A percentile compares a stretch with the other conserved stretches of the same genome.
These are phyloP conservation scores for Perca schrenkii DNA, from an alignment of 2,113 vertebrate species.

Conservation along the genomic window DNA sequence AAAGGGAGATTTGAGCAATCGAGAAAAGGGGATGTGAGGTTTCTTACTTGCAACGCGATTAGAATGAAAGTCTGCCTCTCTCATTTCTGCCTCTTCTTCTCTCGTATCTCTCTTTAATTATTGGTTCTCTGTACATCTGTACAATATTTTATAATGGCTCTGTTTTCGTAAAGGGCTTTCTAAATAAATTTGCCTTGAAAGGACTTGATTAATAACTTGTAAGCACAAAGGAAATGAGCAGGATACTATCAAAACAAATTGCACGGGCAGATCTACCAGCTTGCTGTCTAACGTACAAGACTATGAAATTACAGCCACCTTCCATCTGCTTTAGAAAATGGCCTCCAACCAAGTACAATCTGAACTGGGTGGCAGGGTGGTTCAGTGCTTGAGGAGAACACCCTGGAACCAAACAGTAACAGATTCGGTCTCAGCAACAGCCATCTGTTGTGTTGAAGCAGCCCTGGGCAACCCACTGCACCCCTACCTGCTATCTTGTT, in stretches of 20 bases:
- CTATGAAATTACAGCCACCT: slow-evolving; percentile 71
- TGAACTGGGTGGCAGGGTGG: slow-evolving; percentile 68
- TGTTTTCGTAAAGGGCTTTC: slow-evolving; percentile 29
- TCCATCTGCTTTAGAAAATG: slow-evolving; percentile 78
- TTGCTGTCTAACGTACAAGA: slow-evolving; percentile 50
- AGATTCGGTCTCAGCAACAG: slow-evolving; percentile 76
- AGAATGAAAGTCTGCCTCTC: slow-evolving; percentile 25
- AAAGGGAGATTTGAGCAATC: slow-evolving; percentile 23
- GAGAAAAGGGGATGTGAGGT: neutral
- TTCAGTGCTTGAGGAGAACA: slow-evolving; percentile 73
- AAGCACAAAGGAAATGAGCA: slow-evolving; percentile 45
- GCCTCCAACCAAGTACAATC: slow-evolving; percentile 72
- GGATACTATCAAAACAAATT: slow-evolving; percentile 53
- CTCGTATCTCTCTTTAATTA: slow-evolving; percentile 32
- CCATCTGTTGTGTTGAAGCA: slow-evolving; percentile 75
- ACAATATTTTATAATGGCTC: slow-evolving; percentile 30
- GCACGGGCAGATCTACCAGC: slow-evolving; percentile 40
- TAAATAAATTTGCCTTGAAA: slow-evolving; percentile 36
- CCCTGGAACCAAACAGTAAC: slow-evolving; percentile 79
- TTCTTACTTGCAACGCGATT: slow-evolving; percentile 23
- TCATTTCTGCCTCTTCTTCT: slow-evolving; percentile 19
- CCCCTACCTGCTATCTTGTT: slow-evolving; percentile 61
- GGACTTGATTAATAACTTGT: slow-evolving; percentile 30
- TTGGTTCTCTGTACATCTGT: slow-evolving; percentile 33
- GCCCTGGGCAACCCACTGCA: slow-evolving; percentile 62